phyloP scores from a whole-genome alignment of 2,113 vertebrate genomes.

The Oxyruncus cristatus region DNA sequence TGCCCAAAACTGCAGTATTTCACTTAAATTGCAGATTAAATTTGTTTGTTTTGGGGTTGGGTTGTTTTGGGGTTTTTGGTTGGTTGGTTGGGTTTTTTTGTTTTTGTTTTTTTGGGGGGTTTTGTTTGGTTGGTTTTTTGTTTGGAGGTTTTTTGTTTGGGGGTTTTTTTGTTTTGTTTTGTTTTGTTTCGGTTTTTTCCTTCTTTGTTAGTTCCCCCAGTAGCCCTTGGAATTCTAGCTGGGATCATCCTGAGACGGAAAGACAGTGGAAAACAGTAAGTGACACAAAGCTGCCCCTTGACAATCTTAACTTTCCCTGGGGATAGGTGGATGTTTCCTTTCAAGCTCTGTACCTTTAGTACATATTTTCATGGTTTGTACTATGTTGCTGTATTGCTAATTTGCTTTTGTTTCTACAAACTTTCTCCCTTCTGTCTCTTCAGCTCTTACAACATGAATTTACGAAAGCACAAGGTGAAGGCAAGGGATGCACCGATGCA shows the following conservation, averaged over 20 bases:
- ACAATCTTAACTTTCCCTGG: fast-evolving
- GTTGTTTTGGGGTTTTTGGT: too few relatives aligned
- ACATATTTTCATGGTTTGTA: fast-evolving
- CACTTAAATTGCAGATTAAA: background rate
- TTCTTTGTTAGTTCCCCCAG: background rate
- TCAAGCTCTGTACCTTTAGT: background rate
- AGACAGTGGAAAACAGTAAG: background rate
- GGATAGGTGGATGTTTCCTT: background rate
- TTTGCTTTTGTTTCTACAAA: background rate
- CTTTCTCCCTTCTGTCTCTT: background rate
- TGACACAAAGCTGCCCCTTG: background rate
- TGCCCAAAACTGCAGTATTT: background rate
- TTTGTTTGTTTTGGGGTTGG: background rate
- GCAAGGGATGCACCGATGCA: fast-evolving
- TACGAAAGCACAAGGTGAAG: fast-evolving
- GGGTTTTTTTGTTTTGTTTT: too few relatives aligned
- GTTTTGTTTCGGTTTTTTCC: background rate
- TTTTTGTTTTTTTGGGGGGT: too few relatives aligned
- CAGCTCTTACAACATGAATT: background rate
- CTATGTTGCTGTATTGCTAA: fast-evolving
- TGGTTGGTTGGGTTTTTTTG: too few relatives aligned
- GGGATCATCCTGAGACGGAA: background rate
- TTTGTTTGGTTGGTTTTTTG: background rate
- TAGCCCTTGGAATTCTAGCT: background rate
- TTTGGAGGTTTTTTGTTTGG: too few relatives aligned